These are phyloP conservation scores for Drosophila eugracilis DNA, from an alignment of 1,140 invertebrate genomes.

Conservation along the genomic window DNA sequence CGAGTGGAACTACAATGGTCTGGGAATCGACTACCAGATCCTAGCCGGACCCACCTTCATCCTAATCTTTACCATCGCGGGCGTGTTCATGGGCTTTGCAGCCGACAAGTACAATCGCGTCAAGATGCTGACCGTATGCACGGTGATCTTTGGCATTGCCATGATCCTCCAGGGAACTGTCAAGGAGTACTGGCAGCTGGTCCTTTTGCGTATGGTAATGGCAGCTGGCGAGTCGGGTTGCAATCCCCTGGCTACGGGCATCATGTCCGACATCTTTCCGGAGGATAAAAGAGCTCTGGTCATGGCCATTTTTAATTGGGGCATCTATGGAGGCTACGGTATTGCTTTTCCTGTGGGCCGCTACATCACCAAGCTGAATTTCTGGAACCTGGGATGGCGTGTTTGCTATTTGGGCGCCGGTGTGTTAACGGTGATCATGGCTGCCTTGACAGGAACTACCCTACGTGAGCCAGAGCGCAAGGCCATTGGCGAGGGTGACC, in stretches of 20 bases:
- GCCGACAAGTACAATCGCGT: constrained; percentile 93
- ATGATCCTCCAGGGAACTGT: constrained; percentile 93
- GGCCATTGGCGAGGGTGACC: constrained; percentile 89
- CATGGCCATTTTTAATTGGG: constrained; percentile 97
- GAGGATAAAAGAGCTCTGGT: constrained; percentile 93
- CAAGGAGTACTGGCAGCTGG: constrained; percentile 95
- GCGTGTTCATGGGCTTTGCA: constrained; percentile 93
- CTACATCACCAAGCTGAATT: constrained; percentile 92
- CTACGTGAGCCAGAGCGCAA: constrained; percentile 91
- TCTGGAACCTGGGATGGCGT: constrained; percentile 94
- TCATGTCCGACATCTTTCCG: constrained; percentile 94
- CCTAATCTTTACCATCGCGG: constrained; percentile 94
- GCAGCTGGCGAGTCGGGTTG: constrained; percentile 95
- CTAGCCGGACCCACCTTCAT: constrained; percentile 96
- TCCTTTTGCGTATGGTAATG: constrained; percentile 93
- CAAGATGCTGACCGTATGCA: constrained; percentile 90
- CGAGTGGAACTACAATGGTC: constrained; percentile 96
- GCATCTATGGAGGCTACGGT: constrained; percentile 97
- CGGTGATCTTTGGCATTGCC: constrained; percentile 92
- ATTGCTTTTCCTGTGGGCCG: constrained; percentile 96
- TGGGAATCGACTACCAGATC: constrained; percentile 96
- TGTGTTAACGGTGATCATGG: constrained; percentile 91
- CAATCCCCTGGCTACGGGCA: constrained; percentile 93
- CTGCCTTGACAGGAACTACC: constrained; percentile 90
- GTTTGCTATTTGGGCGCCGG: constrained; percentile 94